Evolutionary conservation across 2,797 vertebrate species (phyloP).

Genomic region (Argyrosomus regius): DNA sequence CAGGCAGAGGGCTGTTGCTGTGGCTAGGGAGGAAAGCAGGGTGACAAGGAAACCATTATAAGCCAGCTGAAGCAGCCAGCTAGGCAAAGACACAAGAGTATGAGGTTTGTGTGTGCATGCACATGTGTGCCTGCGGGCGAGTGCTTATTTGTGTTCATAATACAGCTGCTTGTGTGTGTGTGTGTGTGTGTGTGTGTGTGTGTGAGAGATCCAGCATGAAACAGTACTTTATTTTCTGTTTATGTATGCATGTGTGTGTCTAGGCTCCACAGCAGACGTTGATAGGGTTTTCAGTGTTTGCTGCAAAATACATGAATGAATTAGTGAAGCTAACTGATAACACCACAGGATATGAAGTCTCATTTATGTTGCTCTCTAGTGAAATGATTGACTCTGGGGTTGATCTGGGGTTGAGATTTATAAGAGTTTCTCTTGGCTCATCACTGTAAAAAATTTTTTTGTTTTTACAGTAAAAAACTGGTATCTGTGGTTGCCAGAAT

Average conservation of each 20-base stretch:
- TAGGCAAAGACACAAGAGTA: constrained; percentile 33
- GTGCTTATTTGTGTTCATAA: constrained; percentile 42
- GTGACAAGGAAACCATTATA: constrained; percentile 82
- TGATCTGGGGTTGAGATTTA: background rate
- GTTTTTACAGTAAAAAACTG: too few relatives aligned
- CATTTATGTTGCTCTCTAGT: background rate
- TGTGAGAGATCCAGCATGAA: constrained; percentile 37
- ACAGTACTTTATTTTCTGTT: constrained; percentile 18
- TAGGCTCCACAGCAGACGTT: background rate
- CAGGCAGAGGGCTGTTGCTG: constrained; percentile 60
- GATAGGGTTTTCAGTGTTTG: constrained; percentile 22
- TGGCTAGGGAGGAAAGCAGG: constrained; percentile 51
- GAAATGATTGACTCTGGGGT: background rate
- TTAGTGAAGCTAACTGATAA: constrained; percentile 12
- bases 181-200: constrained; percentile 19
- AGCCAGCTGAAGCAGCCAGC: constrained; percentile 55
- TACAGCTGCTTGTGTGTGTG: constrained; percentile 41
- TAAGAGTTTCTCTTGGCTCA: background rate
- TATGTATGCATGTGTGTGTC: background rate
- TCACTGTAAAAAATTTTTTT: too few relatives aligned
- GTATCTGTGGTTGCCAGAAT: too few relatives aligned
- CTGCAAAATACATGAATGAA: constrained; percentile 9
- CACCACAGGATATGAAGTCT: background rate
- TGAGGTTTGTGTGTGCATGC: constrained; percentile 48
- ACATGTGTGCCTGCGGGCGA: constrained; percentile 34